phyloP scores from a whole-genome alignment of 2,113 vertebrate species.

The Nyctereutes procyonoides region DNA sequence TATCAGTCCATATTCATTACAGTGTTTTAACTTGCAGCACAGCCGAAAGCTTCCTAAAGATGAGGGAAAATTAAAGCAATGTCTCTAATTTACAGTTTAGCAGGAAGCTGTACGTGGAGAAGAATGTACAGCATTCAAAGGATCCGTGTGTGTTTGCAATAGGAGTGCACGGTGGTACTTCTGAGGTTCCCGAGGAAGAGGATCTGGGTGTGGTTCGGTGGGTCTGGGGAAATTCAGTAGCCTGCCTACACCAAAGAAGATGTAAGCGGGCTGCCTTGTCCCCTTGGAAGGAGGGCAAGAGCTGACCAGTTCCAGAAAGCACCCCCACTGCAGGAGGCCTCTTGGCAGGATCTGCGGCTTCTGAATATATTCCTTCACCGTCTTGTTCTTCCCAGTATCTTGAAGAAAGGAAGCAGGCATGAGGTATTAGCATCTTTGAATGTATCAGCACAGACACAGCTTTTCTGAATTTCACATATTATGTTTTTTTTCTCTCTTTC shows the following conservation, averaged over 20 bases:
- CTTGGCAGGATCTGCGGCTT: not conserved
- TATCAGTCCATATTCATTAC: conserved; percentile 78
- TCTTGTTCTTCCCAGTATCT: conserved; percentile 47
- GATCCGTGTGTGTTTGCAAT: conserved; percentile 74
- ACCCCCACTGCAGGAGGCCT: not conserved
- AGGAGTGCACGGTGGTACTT: conserved; percentile 53
- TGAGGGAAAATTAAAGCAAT: conserved; percentile 79
- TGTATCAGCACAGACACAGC: not conserved
- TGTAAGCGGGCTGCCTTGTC: conserved; percentile 43
- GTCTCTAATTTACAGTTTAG: conserved; percentile 78
- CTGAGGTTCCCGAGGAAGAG: conserved; percentile 74
- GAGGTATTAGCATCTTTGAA: not conserved
- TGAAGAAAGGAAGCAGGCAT: conserved; percentile 42
- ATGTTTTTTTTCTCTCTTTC: not conserved
- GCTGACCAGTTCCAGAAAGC: rapidly evolving
- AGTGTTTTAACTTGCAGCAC: conserved; percentile 68
- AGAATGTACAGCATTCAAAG: conserved; percentile 73
- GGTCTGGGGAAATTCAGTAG: conserved; percentile 71
- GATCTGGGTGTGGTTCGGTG: conserved; percentile 74
- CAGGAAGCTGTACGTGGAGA: conserved; percentile 79
- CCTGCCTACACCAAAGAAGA: conserved; percentile 66
- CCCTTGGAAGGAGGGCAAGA: not conserved
- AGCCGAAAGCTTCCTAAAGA: conserved; percentile 84
- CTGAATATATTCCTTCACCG: conserved; percentile 48
- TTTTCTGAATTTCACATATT: not conserved